These are phyloP conservation scores for Drosophila borealis DNA, from an alignment of 2,888 invertebrate species.

Conservation along the genomic window DNA sequence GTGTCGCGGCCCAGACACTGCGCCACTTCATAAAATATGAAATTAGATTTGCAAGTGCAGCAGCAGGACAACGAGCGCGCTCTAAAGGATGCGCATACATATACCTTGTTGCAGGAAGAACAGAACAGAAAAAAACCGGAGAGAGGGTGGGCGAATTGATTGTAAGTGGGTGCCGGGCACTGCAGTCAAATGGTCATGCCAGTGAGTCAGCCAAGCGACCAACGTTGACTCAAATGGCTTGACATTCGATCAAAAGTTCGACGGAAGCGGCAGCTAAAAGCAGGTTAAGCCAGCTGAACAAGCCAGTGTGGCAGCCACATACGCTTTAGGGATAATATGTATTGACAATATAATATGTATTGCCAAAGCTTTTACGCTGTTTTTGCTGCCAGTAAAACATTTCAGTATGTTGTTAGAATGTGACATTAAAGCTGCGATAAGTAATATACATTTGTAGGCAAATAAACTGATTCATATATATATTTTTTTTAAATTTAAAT, in stretches of 20 bases:
- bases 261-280: constrained; percentile 52
- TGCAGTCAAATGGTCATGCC: constrained; percentile 63
- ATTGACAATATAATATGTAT: neutral
- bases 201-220: constrained; percentile 49
- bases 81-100: constrained; percentile 54
- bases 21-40: constrained; percentile 79
- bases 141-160: constrained; percentile 26
- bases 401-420: neutral
- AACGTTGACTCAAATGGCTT: constrained; percentile 71
- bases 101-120: constrained; percentile 54
- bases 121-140: constrained; percentile 24
- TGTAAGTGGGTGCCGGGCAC: constrained; percentile 27
- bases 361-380: too few relatives aligned
- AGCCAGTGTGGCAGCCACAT: neutral
- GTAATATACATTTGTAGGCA: too few relatives aligned
- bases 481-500: too few relatives aligned
- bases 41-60: constrained; percentile 75
- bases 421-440: too few relatives aligned
- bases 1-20: constrained; percentile 38
- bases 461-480: too few relatives aligned
- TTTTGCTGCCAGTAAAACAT: neutral
- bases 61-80: constrained; percentile 37
- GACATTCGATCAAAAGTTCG: constrained; percentile 76
- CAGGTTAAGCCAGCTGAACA: constrained; percentile 15
- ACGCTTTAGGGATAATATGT: neutral